These are phyloP conservation scores for Pangasius macronema DNA, from an alignment of 2,797 vertebrate species.

Conservation along the genomic window DNA sequence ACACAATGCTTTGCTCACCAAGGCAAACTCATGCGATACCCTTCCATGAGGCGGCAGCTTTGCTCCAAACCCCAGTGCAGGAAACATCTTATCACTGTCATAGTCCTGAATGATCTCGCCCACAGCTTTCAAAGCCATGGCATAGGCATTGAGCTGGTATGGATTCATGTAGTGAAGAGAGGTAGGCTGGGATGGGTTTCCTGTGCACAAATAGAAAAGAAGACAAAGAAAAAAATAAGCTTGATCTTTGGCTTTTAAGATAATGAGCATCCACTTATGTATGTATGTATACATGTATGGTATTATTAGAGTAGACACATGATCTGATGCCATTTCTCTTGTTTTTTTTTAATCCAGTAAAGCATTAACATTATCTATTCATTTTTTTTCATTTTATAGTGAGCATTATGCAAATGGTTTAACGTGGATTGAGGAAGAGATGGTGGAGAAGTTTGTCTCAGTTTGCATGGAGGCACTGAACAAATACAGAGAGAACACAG, in stretches of 20 bases:
- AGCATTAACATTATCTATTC: conserved; percentile 7
- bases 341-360: not conserved
- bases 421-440: conserved; percentile 69
- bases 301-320: conserved; percentile 10
- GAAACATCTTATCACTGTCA: conserved; percentile 98
- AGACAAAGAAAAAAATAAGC: conserved; percentile 6
- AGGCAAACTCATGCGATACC: conserved; percentile 94
- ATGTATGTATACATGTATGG: not conserved
- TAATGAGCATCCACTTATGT: not conserved
- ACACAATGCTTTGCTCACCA: conserved; percentile 78
- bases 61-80: conserved; percentile 94
- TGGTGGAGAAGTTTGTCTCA: conserved; percentile 75
- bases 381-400: not conserved
- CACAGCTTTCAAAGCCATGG: conserved; percentile 92
- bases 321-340: not conserved
- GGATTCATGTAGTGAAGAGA: conserved; percentile 98
- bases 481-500: not conserved
- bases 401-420: not conserved
- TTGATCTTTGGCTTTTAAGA: not conserved
- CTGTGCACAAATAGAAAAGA: conserved; percentile 65
- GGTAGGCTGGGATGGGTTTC: conserved; percentile 94
- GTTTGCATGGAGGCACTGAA: conserved; percentile 7
- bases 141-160: conserved; percentile 95
- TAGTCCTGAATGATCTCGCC: conserved; percentile 99
- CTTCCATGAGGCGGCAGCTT: conserved; percentile 94